These are phyloP conservation scores for Psilopogon haemacephalus DNA, from an alignment of 2,113 vertebrate species.

Conservation along the genomic window DNA sequence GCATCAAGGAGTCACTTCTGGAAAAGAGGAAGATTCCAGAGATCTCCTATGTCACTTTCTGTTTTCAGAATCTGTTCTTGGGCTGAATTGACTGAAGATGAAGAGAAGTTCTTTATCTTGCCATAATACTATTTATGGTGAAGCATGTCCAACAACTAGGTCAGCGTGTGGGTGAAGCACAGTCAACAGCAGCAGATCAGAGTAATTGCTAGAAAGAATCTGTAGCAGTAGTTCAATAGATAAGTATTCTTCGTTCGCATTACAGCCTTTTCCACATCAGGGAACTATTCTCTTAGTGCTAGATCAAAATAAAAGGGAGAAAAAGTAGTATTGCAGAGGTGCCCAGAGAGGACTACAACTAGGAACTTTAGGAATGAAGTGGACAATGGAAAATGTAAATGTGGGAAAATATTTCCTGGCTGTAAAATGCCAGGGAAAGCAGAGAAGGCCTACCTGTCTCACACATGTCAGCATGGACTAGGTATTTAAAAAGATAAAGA, in stretches of 20 bases:
- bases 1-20: background rate
- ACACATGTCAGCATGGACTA: background rate
- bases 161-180: background rate
- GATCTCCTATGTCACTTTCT: background rate
- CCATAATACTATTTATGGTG: accelerated
- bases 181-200: background rate
- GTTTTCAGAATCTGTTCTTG: background rate
- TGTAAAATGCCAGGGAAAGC: background rate
- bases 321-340: background rate
- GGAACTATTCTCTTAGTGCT: background rate
- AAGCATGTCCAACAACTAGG: background rate
- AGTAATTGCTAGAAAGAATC: background rate
- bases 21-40: background rate
- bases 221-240: background rate
- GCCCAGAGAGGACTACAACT: background rate
- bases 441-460: background rate
- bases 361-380: background rate
- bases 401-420: background rate
- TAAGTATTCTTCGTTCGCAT: background rate
- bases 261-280: background rate
- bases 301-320: background rate
- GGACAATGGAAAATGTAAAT: background rate
- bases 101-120: background rate
- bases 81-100: accelerated
- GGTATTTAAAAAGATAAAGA: background rate